phyloP scores from a whole-genome alignment of 2,797 vertebrate genomes.

The Sebastes vulpes region DNA sequence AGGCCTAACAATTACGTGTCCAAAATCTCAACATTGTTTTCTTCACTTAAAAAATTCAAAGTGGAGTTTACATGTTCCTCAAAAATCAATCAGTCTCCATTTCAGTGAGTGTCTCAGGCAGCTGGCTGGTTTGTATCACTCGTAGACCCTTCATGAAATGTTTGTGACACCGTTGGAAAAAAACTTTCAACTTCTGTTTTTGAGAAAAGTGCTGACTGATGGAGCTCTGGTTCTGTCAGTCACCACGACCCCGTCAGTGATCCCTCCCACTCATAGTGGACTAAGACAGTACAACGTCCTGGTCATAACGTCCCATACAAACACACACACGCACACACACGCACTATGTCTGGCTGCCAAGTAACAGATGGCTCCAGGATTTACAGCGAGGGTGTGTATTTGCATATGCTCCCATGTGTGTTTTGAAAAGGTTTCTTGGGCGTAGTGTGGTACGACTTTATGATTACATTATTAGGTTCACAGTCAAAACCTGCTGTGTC shows the following conservation, averaged over 20 bases:
- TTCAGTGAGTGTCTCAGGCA: neutral
- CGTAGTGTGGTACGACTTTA: neutral
- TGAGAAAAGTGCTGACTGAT: conserved; percentile 46
- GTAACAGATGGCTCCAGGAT: conserved; percentile 70
- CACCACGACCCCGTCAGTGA: conserved; percentile 13
- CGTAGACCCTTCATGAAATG: neutral
- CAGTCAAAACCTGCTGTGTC: neutral
- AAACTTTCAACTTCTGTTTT: conserved; percentile 39
- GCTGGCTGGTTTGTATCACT: neutral
- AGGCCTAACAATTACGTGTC: neutral
- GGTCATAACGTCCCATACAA: neutral
- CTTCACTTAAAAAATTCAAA: neutral
- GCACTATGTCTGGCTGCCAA: conserved; percentile 36
- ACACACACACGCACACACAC: neutral
- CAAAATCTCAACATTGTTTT: neutral
- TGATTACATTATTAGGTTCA: neutral
- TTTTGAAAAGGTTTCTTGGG: conserved; percentile 20
- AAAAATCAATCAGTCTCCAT: neutral
- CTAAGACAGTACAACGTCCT: conserved; percentile 10
- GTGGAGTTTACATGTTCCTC: neutral
- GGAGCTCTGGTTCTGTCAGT: conserved; percentile 1
- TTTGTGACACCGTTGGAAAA: neutral
- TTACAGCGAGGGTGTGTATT: conserved; percentile 48
- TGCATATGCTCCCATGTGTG: conserved; percentile 33
- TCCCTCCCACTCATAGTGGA: conserved; percentile 18